These are phyloP conservation scores for Oscheius myriophilus DNA, from an alignment of 2,888 invertebrate genomes.

Conservation along the genomic window DNA sequence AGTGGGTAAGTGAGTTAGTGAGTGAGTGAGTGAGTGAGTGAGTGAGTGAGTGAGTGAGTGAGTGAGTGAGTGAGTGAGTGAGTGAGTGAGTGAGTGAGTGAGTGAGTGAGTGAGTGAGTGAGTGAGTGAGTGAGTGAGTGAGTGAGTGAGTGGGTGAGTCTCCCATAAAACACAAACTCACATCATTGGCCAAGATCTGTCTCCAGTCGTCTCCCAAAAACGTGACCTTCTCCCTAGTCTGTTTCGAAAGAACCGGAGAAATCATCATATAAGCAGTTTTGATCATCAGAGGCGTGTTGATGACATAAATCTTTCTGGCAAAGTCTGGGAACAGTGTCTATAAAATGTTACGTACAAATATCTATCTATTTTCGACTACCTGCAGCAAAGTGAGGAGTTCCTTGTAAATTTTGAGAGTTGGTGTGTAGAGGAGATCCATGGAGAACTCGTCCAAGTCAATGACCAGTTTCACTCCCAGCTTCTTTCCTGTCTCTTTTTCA, in stretches of 20 bases:
- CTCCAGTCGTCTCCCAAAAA: constrained; percentile 54
- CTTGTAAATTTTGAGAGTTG: constrained; percentile 62
- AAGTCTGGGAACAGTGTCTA: constrained; percentile 49
- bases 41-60: neutral
- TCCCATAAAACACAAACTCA: neutral
- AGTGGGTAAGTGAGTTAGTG: neutral
- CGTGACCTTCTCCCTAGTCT: constrained; percentile 51
- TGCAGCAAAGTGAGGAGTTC: constrained; percentile 59
- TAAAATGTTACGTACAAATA: neutral
- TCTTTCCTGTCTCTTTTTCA: constrained; percentile 40
- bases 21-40: neutral
- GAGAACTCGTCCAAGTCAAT: constrained; percentile 67
- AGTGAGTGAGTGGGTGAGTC: neutral
- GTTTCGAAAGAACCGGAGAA: constrained; percentile 51
- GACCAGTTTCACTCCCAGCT: constrained; percentile 64
- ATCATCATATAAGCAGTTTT: constrained; percentile 54
- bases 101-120: neutral
- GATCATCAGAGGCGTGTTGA: constrained; percentile 52
- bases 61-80: neutral
- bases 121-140: neutral
- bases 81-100: neutral
- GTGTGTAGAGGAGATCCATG: constrained; percentile 60
- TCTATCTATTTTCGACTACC: constrained; percentile 31
- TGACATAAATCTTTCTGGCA: constrained; percentile 15
- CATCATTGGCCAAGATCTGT: constrained; percentile 39